Evolutionary conservation across 2,888 invertebrate genomes (phyloP).

Genomic region (Pinctada fucata): DNA sequence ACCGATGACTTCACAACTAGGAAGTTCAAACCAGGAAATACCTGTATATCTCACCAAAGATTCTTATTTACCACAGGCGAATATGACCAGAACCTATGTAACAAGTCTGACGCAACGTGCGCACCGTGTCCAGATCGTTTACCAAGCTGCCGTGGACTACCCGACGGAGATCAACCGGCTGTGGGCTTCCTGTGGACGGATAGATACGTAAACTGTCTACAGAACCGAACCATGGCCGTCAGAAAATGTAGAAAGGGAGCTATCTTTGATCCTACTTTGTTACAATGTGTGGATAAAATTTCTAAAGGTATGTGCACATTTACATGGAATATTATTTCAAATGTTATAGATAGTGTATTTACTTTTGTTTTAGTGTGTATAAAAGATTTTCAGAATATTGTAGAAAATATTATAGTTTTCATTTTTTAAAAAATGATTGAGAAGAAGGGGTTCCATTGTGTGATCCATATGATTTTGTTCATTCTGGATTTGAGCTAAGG

Average conservation of each 20-base stretch:
- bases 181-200: constrained; percentile 38
- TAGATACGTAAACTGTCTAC: constrained; percentile 36
- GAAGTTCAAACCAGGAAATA: no score
- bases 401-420: no score
- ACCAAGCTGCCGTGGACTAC: constrained; percentile 38
- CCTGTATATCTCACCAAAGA: no score
- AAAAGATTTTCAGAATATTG: no score
- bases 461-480: no score
- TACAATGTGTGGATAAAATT: constrained; percentile 32
- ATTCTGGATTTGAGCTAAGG: no score
- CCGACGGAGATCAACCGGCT: constrained; percentile 43
- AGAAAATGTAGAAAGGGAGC: constrained; percentile 55
- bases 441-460: no score
- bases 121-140: constrained; percentile 32
- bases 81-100: constrained; percentile 39
- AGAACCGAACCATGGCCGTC: constrained; percentile 43
- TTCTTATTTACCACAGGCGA: not conserved
- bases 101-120: constrained; percentile 19
- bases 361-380: no score
- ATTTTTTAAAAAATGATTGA: no score
- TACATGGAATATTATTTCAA: not conserved
- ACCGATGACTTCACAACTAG: no score
- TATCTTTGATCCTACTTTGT: constrained; percentile 54
- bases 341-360: no score
- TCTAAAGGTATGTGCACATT: constrained; percentile 13